Percentiles rank a stretch among this genome's conserved stretches.
Evolutionary conservation across 2,113 vertebrate genomes (phyloP).

Genomic region (Tringa solitaria): DNA sequence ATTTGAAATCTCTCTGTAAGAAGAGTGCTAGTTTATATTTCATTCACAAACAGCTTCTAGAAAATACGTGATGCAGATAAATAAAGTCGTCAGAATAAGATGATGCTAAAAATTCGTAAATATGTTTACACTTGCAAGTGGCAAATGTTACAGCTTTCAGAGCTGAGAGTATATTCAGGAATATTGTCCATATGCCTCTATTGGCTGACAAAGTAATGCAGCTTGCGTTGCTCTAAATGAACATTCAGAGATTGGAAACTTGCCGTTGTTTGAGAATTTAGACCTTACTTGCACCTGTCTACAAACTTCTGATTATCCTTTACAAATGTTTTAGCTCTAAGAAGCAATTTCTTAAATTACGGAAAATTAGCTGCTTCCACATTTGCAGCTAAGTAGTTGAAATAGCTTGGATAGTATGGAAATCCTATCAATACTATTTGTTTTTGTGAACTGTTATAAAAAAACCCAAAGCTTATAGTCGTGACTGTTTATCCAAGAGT

Average conservation of each 20-base stretch:
- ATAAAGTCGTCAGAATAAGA: background rate
- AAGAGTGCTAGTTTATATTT: background rate
- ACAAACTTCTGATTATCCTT: conserved; percentile 42
- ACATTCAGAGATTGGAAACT: conserved; percentile 69
- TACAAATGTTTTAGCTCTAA: background rate
- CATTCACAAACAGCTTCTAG: conserved; percentile 5
- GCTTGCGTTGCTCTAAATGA: conserved; percentile 66
- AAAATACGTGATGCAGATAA: background rate
- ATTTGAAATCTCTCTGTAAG: background rate
- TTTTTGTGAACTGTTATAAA: conserved; percentile 35
- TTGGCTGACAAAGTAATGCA: conserved; percentile 63
- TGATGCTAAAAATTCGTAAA: conserved; percentile 58
- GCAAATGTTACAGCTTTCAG: conserved; percentile 61
- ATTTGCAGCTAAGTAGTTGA: background rate
- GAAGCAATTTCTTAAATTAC: background rate
- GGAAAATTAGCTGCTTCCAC: background rate
- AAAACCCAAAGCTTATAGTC: background rate
- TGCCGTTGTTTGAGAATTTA: conserved; percentile 62
- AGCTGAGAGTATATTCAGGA: conserved; percentile 40
- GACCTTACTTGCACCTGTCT: conserved; percentile 40
- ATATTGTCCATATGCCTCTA: conserved; percentile 70
- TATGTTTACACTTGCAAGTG: conserved; percentile 52
- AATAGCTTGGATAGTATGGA: background rate
- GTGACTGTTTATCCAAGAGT: conserved; percentile 11
- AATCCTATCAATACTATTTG: background rate